Percentiles rank a stretch among this genome's conserved stretches.
Evolutionary conservation across 1,140 invertebrate genomes (phyloP).

Genomic region (Penaeus japonicus): DNA sequence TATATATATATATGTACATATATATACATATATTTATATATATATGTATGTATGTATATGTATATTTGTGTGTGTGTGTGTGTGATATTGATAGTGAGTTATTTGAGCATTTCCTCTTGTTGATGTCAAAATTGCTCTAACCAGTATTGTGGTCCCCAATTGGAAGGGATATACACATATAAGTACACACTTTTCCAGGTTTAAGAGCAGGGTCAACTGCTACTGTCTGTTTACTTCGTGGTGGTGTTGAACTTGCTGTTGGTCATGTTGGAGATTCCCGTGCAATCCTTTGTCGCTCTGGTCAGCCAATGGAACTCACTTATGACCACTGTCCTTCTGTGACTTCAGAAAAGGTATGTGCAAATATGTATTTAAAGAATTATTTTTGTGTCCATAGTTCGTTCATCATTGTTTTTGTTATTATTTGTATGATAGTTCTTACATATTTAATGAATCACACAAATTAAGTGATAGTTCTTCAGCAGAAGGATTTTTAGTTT

Average conservation of each 20-base stretch:
- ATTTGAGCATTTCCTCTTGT: no score
- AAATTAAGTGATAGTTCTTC: slow-evolving; percentile 26
- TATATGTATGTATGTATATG: no score
- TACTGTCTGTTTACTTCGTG: slow-evolving; percentile 68
- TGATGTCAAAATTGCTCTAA: no score
- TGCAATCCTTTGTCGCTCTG: slow-evolving; percentile 68
- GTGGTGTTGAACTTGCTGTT: slow-evolving; percentile 65
- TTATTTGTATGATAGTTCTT: neutral
- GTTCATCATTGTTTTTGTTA: neutral
- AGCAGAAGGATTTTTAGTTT: no score
- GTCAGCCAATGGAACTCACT: slow-evolving; percentile 66
- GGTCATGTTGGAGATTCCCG: slow-evolving; percentile 70
- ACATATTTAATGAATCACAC: no score
- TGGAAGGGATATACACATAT: no score
- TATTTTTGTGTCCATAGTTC: neutral
- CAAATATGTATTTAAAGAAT: neutral
- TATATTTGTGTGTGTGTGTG: no score
- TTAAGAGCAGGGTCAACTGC: slow-evolving; percentile 67
- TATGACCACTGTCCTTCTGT: slow-evolving; percentile 67
- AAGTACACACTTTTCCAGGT: neutral
- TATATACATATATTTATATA: no score
- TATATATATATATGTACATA: no score
- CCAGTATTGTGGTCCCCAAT: no score
- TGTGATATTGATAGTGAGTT: no score
- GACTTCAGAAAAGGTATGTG: slow-evolving; percentile 63